A percentile compares a stretch with the other conserved stretches of the same genome.
Evolutionary conservation across 2,888 invertebrate genomes (phyloP).

Genomic region (Doris montereyensis): DNA sequence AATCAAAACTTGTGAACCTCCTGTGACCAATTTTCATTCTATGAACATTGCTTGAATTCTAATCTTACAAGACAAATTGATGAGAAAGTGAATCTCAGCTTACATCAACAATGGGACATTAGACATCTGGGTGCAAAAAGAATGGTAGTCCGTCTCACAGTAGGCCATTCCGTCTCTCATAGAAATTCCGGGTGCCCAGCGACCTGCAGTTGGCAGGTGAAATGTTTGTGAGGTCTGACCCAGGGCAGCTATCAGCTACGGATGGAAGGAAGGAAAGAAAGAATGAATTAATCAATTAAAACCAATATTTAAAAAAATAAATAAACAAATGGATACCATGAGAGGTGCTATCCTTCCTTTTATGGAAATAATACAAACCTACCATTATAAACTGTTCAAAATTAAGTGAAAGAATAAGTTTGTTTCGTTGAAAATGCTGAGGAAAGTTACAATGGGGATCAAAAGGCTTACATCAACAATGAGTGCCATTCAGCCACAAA

Average conservation of each 20-base stretch:
- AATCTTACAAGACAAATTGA: too few relatives aligned
- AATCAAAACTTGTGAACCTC: too few relatives aligned
- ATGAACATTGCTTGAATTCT: too few relatives aligned
- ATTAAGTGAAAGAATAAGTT: too few relatives aligned
- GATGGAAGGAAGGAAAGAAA: not conserved
- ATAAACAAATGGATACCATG: too few relatives aligned
- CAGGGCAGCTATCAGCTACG: conserved; percentile 91
- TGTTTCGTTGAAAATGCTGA: too few relatives aligned
- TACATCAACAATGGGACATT: conserved; percentile 99
- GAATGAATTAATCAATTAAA: not conserved
- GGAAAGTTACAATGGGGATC: not conserved
- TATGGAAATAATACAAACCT: too few relatives aligned
- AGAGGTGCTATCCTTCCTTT: too few relatives aligned
- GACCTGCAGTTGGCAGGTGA: conserved; percentile 96
- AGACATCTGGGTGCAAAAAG: conserved; percentile 97
- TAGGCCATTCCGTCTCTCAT: conserved; percentile 96
- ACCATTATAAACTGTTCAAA: too few relatives aligned
- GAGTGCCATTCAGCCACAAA: too few relatives aligned
- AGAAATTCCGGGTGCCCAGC: conserved; percentile 97
- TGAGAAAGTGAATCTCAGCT: too few relatives aligned
- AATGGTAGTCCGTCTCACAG: conserved; percentile 99
- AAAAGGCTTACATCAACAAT: not conserved
- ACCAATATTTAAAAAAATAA: not conserved
- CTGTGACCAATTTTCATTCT: too few relatives aligned
- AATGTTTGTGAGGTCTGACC: conserved; percentile 99